Evolutionary conservation across 2,888 invertebrate genomes (phyloP).

Genomic region (Geophilus truncorum): DNA sequence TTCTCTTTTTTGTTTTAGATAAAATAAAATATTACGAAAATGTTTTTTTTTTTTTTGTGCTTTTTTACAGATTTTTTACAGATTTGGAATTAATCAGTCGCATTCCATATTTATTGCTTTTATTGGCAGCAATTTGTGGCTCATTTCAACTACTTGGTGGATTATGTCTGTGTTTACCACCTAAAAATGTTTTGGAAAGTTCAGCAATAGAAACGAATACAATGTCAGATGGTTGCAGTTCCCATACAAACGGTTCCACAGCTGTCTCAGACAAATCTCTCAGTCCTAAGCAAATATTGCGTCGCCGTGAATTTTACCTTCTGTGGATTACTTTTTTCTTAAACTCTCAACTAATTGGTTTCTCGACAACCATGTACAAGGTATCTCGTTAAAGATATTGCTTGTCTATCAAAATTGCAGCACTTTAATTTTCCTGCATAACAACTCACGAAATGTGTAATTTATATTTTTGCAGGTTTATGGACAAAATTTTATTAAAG

Average conservation of each 20-base stretch:
- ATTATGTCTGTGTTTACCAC: background rate
- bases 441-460: too few relatives aligned
- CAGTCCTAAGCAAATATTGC: conserved; percentile 41
- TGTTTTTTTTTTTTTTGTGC: too few relatives aligned
- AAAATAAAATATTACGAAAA: too few relatives aligned
- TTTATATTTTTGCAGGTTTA: too few relatives aligned
- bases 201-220: background rate
- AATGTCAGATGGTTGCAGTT: too few relatives aligned
- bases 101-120: background rate
- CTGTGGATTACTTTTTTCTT: conserved; percentile 47
- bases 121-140: background rate
- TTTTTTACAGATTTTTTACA: background rate
- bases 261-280: too few relatives aligned
- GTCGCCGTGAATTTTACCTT: conserved; percentile 44
- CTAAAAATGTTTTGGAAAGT: background rate
- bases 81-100: background rate
- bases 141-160: background rate
- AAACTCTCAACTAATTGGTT: conserved; percentile 41
- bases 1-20: too few relatives aligned
- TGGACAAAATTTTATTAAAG: background rate
- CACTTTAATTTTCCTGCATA: too few relatives aligned
- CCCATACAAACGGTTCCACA: too few relatives aligned
- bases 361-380: conserved; percentile 34
- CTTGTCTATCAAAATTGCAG: too few relatives aligned
- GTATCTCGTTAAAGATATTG: too few relatives aligned